Percentiles rank a stretch among this genome's conserved stretches.
These are phyloP conservation scores for Phocides pigmalion DNA, from an alignment of 1,140 invertebrate genomes.

Conservation along the genomic window DNA sequence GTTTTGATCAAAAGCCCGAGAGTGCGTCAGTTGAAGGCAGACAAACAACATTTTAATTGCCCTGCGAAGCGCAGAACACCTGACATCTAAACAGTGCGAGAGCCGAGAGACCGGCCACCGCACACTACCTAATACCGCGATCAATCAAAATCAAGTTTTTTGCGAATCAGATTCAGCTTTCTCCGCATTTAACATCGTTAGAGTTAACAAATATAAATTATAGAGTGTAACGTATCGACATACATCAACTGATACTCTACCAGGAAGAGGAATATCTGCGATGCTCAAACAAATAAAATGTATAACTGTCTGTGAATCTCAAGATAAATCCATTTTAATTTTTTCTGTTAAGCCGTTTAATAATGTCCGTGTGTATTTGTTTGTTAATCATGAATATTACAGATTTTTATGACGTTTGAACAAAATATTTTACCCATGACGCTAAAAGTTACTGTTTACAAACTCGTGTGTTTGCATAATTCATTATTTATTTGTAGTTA, in stretches of 20 bases:
- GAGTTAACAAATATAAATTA: slow-evolving; percentile 31
- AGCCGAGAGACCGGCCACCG: neutral
- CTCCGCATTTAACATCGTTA: slow-evolving; percentile 23
- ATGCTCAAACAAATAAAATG: neutral
- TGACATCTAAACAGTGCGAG: neutral
- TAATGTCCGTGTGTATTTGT: too few relatives aligned
- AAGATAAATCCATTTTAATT: too few relatives aligned
- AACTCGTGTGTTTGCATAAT: too few relatives aligned
- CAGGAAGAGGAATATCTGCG: neutral
- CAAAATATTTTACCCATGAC: too few relatives aligned
- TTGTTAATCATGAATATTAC: too few relatives aligned
- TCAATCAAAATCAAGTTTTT: slow-evolving; percentile 31
- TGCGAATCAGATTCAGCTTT: slow-evolving; percentile 21
- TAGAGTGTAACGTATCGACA: slow-evolving; percentile 15
- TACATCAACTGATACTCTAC: slow-evolving; percentile 14
- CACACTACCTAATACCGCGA: slow-evolving; percentile 2
- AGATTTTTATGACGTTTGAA: too few relatives aligned
- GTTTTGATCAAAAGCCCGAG: too few relatives aligned
- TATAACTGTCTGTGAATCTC: too few relatives aligned
- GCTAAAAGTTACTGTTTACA: too few relatives aligned
- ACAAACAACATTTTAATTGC: neutral
- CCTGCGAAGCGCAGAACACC: neutral
- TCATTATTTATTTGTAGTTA: too few relatives aligned
- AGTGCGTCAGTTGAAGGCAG: too few relatives aligned
- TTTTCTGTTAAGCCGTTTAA: too few relatives aligned